Evolutionary conservation across 2,888 invertebrate genomes (phyloP).

Genomic region (Phragmatobia fuliginosa): DNA sequence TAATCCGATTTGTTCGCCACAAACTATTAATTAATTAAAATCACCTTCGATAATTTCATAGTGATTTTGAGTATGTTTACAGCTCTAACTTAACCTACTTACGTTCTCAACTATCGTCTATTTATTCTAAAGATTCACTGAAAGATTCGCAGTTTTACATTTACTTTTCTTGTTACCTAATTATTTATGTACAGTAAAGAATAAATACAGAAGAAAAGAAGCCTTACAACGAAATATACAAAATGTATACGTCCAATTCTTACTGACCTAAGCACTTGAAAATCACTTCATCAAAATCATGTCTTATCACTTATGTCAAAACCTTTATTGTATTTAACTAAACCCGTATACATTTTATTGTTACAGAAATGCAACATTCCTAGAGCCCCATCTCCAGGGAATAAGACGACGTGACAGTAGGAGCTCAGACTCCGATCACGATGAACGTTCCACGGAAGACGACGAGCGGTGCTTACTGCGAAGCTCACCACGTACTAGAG

Average conservation of each 20-base stretch:
- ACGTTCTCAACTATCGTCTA: no score
- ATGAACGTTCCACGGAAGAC: constrained; percentile 83
- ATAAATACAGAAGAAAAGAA: neutral
- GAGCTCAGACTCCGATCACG: constrained; percentile 83
- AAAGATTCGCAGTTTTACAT: no score
- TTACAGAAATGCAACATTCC: constrained; percentile 91
- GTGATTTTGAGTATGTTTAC: no score
- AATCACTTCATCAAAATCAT: no score
- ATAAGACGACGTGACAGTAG: constrained; percentile 83
- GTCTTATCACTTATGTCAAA: no score
- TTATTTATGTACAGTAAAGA: no score
- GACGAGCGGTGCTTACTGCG: constrained; percentile 79
- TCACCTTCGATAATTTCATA: neutral
- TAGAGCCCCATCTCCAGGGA: constrained; percentile 91
- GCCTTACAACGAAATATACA: neutral
- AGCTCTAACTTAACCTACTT: no score
- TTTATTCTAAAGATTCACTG: no score
- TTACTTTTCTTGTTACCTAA: no score
- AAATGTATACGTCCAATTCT: neutral
- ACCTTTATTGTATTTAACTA: no score
- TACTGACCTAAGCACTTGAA: neutral
- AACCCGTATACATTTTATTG: constrained; percentile 44
- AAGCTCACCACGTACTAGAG: constrained; percentile 79
- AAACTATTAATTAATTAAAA: neutral
- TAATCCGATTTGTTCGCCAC: constrained; percentile 31